A percentile compares a stretch with the other conserved stretches of the same genome.
Conservation (phyloP, 2,888 invertebrate genomes). For the Salticus scenicus region DNA sequence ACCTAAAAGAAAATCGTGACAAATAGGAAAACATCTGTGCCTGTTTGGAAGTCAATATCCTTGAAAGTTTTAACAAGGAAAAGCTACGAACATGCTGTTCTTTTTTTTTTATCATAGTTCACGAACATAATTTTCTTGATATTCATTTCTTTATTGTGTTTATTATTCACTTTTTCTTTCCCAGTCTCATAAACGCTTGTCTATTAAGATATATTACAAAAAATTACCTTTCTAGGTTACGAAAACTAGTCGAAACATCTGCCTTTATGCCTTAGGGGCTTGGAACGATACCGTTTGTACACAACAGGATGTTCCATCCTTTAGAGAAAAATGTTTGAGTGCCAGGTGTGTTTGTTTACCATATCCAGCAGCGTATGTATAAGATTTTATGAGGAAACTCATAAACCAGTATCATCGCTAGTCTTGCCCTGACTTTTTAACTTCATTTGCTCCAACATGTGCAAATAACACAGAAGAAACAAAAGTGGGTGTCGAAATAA, state of each 20-base stretch:
- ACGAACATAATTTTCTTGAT: neutral
- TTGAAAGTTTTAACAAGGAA: neutral
- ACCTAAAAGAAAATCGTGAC: too few species aligned
- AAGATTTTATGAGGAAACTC: slow-evolving; percentile 11
- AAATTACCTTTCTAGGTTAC: slow-evolving; percentile 9
- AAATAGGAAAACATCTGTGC: too few species aligned
- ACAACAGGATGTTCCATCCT: slow-evolving; percentile 29
- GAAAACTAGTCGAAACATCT: slow-evolving; percentile 12
- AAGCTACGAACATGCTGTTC: neutral
- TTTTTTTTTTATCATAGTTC: neutral
- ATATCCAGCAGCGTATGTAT: neutral
- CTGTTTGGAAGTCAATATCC: neutral
- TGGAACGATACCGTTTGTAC: slow-evolving; percentile 17
- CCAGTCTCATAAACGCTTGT: neutral
- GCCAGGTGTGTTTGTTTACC: slow-evolving; percentile 52
- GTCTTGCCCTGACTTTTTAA: neutral
- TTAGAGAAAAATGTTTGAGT: slow-evolving; percentile 16
- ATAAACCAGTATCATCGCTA: neutral
- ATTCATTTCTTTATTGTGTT: neutral
- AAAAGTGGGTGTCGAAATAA: too few species aligned
- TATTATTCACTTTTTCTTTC: neutral
- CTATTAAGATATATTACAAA: slow-evolving; percentile 16
- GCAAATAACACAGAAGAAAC: too few species aligned
- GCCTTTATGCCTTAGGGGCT: neutral
- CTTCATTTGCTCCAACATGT: too few species aligned